Conservation (phyloP, 2,797 vertebrate genomes). For the Leptodactylus fallax region DNA sequence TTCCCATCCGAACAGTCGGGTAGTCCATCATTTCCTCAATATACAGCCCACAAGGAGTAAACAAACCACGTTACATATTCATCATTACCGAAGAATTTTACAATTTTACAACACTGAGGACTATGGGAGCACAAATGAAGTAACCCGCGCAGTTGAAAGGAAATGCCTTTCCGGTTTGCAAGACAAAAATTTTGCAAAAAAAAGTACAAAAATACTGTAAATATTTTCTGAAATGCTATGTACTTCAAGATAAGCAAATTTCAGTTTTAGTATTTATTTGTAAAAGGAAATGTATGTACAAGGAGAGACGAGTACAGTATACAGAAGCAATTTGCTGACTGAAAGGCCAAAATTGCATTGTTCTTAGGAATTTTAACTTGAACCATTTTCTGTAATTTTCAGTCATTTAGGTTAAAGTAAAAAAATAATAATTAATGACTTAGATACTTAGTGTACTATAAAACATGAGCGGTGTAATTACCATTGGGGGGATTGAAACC, state of each 20-base stretch:
- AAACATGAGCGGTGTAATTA: not conserved
- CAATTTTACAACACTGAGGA: not conserved
- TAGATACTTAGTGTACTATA: constrained; percentile 13
- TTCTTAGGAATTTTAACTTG: constrained; percentile 39
- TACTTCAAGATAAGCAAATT: constrained; percentile 9
- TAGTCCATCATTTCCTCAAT: constrained; percentile 24
- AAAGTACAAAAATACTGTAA: constrained; percentile 20
- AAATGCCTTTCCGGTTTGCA: constrained; percentile 1
- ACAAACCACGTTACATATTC: not conserved
- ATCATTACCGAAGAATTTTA: not conserved
- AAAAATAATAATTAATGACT: constrained; percentile 41
- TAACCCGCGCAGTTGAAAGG: not conserved
- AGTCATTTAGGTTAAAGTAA: constrained; percentile 6
- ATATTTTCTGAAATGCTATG: constrained; percentile 42
- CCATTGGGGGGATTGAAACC: not conserved
- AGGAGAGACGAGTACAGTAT: constrained; percentile 7
- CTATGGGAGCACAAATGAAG: not conserved
- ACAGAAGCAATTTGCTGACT: not conserved
- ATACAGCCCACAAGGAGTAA: constrained; percentile 16
- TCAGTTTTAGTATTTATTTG: constrained; percentile 36
- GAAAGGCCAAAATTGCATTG: constrained; percentile 16
- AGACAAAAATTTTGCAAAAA: not conserved
- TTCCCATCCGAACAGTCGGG: constrained; percentile 36
- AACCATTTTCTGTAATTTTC: constrained; percentile 42
- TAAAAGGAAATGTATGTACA: constrained; percentile 26